These are phyloP conservation scores for Euglossa dilemma DNA, from an alignment of 1,140 invertebrate species.

Conservation along the genomic window DNA sequence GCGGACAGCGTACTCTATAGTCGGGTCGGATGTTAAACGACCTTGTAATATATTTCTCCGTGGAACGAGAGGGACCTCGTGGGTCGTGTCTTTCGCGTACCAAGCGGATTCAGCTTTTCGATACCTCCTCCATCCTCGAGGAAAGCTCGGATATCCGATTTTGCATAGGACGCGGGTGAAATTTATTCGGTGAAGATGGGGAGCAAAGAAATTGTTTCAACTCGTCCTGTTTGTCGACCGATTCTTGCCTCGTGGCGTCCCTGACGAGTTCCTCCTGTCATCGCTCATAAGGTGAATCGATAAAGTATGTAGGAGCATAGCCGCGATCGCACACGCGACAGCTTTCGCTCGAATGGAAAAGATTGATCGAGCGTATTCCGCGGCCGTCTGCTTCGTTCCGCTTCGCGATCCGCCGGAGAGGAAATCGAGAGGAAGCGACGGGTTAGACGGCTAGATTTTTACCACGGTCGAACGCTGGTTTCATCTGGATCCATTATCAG, in stretches of 20 bases:
- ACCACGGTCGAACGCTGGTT: background rate
- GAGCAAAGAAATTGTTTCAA: background rate
- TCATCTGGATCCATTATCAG: slow-evolving; percentile 36
- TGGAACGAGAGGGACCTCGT: background rate
- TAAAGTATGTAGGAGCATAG: too few species aligned
- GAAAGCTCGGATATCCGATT: background rate
- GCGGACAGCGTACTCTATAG: background rate
- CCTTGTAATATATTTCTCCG: slow-evolving; percentile 1
- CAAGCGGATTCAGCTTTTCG: background rate
- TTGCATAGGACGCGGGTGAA: background rate
- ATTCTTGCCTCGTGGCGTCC: background rate
- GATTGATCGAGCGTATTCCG: slow-evolving; percentile 13
- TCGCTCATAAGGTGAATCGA: background rate
- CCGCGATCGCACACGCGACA: background rate
- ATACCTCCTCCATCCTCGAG: background rate
- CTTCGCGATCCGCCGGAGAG: background rate
- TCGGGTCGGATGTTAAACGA: slow-evolving; percentile 5
- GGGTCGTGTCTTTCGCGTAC: background rate
- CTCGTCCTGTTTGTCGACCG: background rate
- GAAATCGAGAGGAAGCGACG: background rate
- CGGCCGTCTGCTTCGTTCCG: background rate
- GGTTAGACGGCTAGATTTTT: background rate
- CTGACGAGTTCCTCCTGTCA: background rate
- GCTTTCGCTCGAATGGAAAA: background rate
- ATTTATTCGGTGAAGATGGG: too few species aligned